Percentiles rank a stretch among this genome's conserved stretches.
Evolutionary conservation across 1,140 invertebrate genomes (phyloP).

Genomic region (Trialeurodes vaporariorum): DNA sequence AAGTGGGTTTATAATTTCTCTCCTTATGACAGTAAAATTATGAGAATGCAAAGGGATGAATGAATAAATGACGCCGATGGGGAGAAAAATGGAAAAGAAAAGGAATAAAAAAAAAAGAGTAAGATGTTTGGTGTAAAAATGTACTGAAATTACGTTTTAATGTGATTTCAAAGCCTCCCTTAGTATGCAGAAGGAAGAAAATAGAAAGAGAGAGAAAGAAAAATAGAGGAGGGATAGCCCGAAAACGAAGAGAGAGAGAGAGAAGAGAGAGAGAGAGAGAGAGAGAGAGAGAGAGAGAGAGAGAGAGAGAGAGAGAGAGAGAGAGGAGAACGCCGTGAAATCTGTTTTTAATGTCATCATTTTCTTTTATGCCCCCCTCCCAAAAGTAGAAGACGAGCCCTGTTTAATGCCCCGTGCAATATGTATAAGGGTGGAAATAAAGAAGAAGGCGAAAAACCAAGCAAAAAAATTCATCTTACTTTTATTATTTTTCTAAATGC

Average conservation of each 20-base stretch:
- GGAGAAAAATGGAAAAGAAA: neutral
- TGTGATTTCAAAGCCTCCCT: neutral
- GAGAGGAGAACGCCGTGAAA: neutral
- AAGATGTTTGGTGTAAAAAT: neutral
- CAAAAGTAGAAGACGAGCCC: neutral
- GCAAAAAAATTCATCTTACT: neutral
- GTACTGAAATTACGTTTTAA: neutral
- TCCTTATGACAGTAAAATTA: neutral
- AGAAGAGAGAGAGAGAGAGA: too few species aligned
- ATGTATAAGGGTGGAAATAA: conserved; percentile 1
- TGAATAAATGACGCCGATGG: neutral
- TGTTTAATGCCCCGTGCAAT: neutral
- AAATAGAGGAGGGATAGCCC: too few species aligned
- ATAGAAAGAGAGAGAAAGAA: neutral
- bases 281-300: too few species aligned
- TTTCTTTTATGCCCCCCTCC: neutral
- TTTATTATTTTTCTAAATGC: conserved; percentile 1
- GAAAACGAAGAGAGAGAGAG: too few species aligned
- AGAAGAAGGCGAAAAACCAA: neutral
- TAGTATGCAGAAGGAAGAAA: neutral
- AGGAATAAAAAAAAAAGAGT: neutral
- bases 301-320: too few species aligned
- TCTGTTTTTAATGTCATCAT: conserved; percentile 1
- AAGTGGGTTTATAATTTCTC: neutral
- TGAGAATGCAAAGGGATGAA: neutral